Evolutionary conservation across 2,113 vertebrate species (phyloP), one percentile per base, ranked within the genome.

Genomic region (Vombatus ursinus): DNA sequence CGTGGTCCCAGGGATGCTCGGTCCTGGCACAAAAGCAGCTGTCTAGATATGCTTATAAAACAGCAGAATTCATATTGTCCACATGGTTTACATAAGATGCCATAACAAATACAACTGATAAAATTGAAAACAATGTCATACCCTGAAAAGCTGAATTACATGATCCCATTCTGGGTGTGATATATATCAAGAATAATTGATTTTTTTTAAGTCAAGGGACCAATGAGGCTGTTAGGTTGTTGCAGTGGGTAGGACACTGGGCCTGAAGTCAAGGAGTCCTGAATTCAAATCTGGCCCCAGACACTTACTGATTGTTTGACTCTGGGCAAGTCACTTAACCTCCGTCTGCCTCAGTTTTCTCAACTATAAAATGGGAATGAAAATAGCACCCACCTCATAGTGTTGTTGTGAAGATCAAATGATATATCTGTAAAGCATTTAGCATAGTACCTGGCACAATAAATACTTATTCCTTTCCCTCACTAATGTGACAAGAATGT

Each of bases 11-110:
- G n/a, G 90, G 53, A 37, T 57, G 68, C 31, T 91, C 54, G n/a
- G 68, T 94, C 61, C 50, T 91, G 37, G 6, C 52, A 97, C 91
- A 90, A 91, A 95, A 52, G 25, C 92, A 95, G 26, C 50, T 90
- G n/a, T 50, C 92, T 12, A 94, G 94, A 91, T 0, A 0, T 47
- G 53, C 61, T 90, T 25, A 68, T 90, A 54, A 91, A 94, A 51
- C 16, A 90, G 23, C 28, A 53, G 48, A 90, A 90, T 92, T 61
- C 53, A 92, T 51, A 25, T 12, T 50, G 94, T 92, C 84, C 52
- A 54, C 50, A 92, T 77, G 37, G 44, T 90, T 77, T 93, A 49
- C 52, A 16, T 25, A 26, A 91, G n/a, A 28, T 57, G 53, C 61
- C 61, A 37, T 16, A n/a, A 68, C 37, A 37, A 68, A 68, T 68